A percentile compares a stretch with the other conserved stretches of the same genome.
Evolutionary conservation across 2,113 vertebrate species (phyloP).

Genomic region (Neodon shergylaensis): DNA sequence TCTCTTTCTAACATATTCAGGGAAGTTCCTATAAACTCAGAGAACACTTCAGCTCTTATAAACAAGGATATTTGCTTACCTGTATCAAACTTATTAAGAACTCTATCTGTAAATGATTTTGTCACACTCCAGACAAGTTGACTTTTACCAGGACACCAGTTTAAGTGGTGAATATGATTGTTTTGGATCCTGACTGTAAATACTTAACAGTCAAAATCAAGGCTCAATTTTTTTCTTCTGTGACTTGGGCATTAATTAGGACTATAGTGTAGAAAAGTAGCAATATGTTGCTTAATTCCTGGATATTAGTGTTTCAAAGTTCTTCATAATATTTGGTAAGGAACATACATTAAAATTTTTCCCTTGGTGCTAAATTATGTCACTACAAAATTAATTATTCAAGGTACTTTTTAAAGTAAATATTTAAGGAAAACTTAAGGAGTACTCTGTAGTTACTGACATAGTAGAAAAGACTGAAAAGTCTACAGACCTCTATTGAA

Average conservation of each 20-base stretch:
- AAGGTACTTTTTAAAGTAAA: neutral
- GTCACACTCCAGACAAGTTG: neutral
- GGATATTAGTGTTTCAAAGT: neutral
- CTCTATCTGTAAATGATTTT: neutral
- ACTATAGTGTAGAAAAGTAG: neutral
- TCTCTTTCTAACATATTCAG: neutral
- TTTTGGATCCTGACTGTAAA: neutral
- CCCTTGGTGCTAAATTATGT: neutral
- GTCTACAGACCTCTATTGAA: neutral
- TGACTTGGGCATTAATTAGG: neutral
- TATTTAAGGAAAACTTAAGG: neutral
- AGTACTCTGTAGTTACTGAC: neutral
- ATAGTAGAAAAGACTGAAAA: neutral
- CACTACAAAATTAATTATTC: conserved; percentile 14
- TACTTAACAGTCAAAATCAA: neutral
- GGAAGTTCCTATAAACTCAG: neutral
- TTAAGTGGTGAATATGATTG: neutral
- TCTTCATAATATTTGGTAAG: neutral
- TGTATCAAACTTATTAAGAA: neutral
- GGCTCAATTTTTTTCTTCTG: neutral
- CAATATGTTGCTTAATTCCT: neutral
- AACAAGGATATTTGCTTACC: neutral
- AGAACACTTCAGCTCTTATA: neutral
- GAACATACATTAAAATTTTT: neutral
- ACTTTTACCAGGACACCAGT: neutral